These are phyloP conservation scores for Acridotheres tristis DNA, from an alignment of 2,797 vertebrate species.

Conservation along the genomic window DNA sequence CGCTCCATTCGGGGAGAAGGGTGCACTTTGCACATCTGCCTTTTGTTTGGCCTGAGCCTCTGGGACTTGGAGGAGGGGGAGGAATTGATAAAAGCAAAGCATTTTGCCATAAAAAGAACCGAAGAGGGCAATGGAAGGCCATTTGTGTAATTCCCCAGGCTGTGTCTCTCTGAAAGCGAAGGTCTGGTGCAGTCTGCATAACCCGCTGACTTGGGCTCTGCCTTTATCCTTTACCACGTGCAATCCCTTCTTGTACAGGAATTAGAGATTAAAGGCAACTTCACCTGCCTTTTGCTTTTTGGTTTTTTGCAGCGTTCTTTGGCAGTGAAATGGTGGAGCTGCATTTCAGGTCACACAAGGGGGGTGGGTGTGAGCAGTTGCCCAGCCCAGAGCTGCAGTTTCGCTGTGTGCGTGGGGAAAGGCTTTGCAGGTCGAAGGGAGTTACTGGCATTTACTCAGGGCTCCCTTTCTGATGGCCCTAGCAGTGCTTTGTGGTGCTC, in stretches of 20 bases:
- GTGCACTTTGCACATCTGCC: slow-evolving; percentile 57
- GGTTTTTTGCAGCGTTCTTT: neutral
- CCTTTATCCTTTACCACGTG: slow-evolving; percentile 64
- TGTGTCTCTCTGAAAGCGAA: slow-evolving; percentile 80
- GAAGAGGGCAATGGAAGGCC: slow-evolving; percentile 80
- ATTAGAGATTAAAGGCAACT: slow-evolving; percentile 79
- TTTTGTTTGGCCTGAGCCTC: slow-evolving; percentile 73
- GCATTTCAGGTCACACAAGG: neutral
- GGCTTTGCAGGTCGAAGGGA: neutral
- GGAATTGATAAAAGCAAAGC: slow-evolving; percentile 78
- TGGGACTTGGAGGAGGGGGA: slow-evolving; percentile 72
- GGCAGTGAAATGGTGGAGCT: slow-evolving; percentile 8
- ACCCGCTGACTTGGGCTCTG: slow-evolving; percentile 72
- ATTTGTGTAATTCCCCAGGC: slow-evolving; percentile 79
- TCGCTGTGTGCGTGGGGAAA: accelerated
- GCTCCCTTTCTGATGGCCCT: neutral
- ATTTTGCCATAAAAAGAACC: slow-evolving; percentile 78
- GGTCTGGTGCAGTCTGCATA: slow-evolving; percentile 72
- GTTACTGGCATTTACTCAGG: neutral
- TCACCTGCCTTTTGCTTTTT: slow-evolving; percentile 67
- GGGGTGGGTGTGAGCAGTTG: neutral
- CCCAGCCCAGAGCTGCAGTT: neutral
- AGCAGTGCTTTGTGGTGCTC: accelerated
- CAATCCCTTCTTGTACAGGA: slow-evolving; percentile 67
- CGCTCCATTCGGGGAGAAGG: slow-evolving; percentile 49